These are phyloP conservation scores for Drosophila kokeensis DNA, from an alignment of 2,888 invertebrate genomes.

Conservation along the genomic window DNA sequence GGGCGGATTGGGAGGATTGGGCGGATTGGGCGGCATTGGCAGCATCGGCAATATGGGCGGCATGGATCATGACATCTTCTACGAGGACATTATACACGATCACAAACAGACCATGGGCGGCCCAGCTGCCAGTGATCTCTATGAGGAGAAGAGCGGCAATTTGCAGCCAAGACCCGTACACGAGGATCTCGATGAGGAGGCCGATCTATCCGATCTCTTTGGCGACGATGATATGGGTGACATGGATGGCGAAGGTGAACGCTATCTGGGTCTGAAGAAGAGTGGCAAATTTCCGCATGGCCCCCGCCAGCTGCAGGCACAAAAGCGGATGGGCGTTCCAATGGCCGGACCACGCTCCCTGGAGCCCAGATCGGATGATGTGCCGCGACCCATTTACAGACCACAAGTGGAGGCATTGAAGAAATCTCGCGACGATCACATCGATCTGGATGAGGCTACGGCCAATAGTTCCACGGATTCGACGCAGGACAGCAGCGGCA, in stretches of 20 bases:
- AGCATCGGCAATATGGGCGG: constrained; percentile 51
- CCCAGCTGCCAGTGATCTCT: constrained; percentile 77
- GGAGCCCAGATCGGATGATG: constrained; percentile 80
- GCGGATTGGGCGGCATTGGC: constrained; percentile 33
- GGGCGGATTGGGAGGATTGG: constrained; percentile 32
- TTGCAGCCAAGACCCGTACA: constrained; percentile 83
- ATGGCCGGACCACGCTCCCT: constrained; percentile 87
- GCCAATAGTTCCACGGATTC: constrained; percentile 34
- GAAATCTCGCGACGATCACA: constrained; percentile 69
- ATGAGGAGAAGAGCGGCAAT: constrained; percentile 82
- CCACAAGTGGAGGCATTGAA: constrained; percentile 77
- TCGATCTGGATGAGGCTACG: constrained; percentile 68
- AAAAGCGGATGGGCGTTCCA: constrained; percentile 86
- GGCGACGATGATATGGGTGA: constrained; percentile 81
- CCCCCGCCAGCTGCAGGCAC: constrained; percentile 88
- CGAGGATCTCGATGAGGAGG: constrained; percentile 85
- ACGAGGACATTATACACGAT: constrained; percentile 88
- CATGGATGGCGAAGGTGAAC: constrained; percentile 80
- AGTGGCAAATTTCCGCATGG: constrained; percentile 91
- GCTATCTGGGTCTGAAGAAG: constrained; percentile 85
- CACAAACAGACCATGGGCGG: constrained; percentile 85
- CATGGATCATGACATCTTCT: constrained; percentile 86
- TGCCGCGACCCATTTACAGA: constrained; percentile 81
- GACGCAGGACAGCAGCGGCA: neutral
- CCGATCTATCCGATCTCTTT: constrained; percentile 83